Evolutionary conservation across 1,140 invertebrate species (phyloP), one percentile per base, ranked within the genome.

Genomic region (Orussus abietinus): DNA sequence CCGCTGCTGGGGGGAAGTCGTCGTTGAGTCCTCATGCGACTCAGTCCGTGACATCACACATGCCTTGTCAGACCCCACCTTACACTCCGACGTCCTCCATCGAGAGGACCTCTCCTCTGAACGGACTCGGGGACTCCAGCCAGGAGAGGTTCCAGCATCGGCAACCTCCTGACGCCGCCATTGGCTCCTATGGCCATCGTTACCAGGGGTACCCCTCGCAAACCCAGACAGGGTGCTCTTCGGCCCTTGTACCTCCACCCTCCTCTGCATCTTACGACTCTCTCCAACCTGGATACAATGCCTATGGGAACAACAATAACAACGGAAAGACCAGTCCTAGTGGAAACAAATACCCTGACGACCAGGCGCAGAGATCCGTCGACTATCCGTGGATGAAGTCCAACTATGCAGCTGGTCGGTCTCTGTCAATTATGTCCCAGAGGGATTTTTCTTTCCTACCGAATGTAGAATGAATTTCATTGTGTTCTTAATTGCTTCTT

Each of bases 341-440:
- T 1, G 45, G 34, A 4, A 44, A 32, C 14, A 42, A 57, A 1
- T 51, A 49, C 12, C 26, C 5, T 4, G 51, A 63, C 1, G 49
- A 55, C 1, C 38, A 38, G 6, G 7, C 35, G 5, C 35, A 40
- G 7, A 11, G 21, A 7, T 35, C 29, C 1, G 19, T 49, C 5
- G 47, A 62, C 18, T 66, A 55, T 32, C 45, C 59, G 0, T 66
- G 63, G 63, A 61, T 66, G 59, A 64, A 57, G 20, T 53, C 61
- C 2, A 53, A 44, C 32, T 47, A 41, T 15, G 15, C 46, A 1
- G 53, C 44, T 11, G 46, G 61, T 66, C 22, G 15, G 51, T 58
- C 19, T 9, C 11, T 14, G 30, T 26, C 19, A 28, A 39, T 30
- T 18, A 19, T 3, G 20, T 18, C 7, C 32, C 1, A 35, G 25